phyloP scores from a whole-genome alignment of 2,113 vertebrate genomes.

The Corydoras sp. region DNA sequence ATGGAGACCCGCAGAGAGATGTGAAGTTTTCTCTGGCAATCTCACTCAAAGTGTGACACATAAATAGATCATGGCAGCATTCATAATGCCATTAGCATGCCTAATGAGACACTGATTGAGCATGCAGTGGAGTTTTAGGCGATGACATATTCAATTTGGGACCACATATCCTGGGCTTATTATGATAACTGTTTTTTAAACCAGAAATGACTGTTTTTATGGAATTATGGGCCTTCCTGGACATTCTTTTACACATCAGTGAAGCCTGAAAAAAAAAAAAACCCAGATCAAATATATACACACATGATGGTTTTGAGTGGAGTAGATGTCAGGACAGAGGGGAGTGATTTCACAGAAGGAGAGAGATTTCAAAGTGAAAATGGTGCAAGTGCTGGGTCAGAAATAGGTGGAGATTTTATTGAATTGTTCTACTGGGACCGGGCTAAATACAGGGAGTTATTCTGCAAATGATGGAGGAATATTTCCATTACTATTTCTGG shows the following conservation, averaged over 20 bases:
- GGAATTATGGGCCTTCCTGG: slow-evolving; percentile 6
- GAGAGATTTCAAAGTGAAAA: slow-evolving; percentile 4
- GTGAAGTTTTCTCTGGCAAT: slow-evolving; percentile 34
- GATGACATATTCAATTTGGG: slow-evolving; percentile 47
- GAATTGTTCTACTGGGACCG: slow-evolving; percentile 30
- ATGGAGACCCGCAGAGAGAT: slow-evolving; percentile 35
- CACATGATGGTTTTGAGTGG: neutral
- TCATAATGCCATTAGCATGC: slow-evolving; percentile 45
- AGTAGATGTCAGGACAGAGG: neutral
- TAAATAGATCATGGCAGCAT: slow-evolving; percentile 41
- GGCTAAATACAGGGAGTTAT: slow-evolving; percentile 38
- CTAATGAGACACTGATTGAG: slow-evolving; percentile 47
- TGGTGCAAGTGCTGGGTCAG: slow-evolving; percentile 14
- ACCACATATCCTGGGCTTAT: slow-evolving; percentile 37
- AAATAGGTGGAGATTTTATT: slow-evolving; percentile 18
- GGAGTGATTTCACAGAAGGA: slow-evolving; percentile 12
- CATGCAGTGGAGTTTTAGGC: slow-evolving; percentile 29
- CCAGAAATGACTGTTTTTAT: slow-evolving; percentile 35
- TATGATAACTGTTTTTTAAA: slow-evolving; percentile 35
- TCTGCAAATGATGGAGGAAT: slow-evolving; percentile 33
- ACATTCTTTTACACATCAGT: slow-evolving; percentile 19
- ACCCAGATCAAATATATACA: neutral
- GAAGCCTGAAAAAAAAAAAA: slow-evolving; percentile 1
- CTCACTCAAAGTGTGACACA: slow-evolving; percentile 43
- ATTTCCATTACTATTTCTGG: slow-evolving; percentile 30